phyloP scores from a whole-genome alignment of 2,888 invertebrate genomes.

The Drosophila mercatorum region DNA sequence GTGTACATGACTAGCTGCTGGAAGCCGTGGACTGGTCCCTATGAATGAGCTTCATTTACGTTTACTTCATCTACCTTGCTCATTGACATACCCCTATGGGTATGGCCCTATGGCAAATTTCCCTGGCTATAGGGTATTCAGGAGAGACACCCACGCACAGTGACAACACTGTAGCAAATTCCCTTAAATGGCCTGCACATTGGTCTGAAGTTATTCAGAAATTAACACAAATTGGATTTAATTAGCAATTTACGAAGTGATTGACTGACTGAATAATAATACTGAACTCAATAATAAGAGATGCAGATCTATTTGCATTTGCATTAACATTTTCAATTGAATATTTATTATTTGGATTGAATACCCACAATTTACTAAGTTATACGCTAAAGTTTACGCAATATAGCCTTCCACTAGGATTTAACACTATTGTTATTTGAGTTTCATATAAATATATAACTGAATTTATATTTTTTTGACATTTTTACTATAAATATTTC shows the following conservation, averaged over 20 bases:
- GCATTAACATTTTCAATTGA: conserved; percentile 1
- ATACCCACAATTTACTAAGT: background rate
- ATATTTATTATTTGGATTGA: background rate
- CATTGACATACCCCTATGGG: background rate
- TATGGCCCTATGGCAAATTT: background rate
- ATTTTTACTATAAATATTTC: background rate
- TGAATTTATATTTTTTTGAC: no score
- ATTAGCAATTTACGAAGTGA: background rate
- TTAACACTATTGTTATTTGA: background rate
- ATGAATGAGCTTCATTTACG: background rate
- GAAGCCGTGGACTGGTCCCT: no score
- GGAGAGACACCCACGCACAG: conserved; percentile 8
- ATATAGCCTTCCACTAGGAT: background rate
- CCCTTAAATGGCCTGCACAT: conserved; percentile 17
- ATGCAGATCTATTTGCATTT: background rate
- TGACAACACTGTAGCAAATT: conserved; percentile 1
- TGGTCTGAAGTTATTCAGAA: conserved; percentile 4
- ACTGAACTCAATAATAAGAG: background rate
- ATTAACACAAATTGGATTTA: no score
- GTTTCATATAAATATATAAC: background rate
- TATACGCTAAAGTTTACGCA: background rate
- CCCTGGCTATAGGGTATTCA: background rate
- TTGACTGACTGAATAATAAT: background rate
- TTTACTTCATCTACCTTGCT: background rate
- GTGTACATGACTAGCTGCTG: no score